Base-by-base conservation (phyloP, 2,797 vertebrate genomes). In the Sciaenops ocellatus region DNA sequence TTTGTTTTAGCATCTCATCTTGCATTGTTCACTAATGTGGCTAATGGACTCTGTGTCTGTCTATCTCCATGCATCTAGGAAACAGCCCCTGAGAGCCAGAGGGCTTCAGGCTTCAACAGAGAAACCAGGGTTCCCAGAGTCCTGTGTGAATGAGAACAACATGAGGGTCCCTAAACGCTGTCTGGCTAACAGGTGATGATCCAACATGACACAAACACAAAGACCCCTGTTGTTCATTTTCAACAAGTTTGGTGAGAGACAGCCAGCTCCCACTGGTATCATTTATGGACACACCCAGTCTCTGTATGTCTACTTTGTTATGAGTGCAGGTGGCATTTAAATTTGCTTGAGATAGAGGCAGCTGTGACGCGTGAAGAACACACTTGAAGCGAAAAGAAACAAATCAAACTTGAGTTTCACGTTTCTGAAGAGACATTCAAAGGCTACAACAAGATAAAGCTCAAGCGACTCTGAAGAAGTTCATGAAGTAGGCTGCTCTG, bases 91-190 rank as follows among this genome's bases (percentile, higher is more conserved):
- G 71, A 87, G 78, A 48, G 71, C 28, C 66, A 44, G 69, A 71
- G 28, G 64, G n/a, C 59, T 48, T 55, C 74, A 6, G 15, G 12
- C 46, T 24, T 26, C 59, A 50, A 42, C 80, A 42, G 68, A 64
- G 63, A 76, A 6, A 60, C 54, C 65, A 41, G 34, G 73, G 15
- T 17, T 73, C 46, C 15, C 24, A 24, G 50, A 60, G 16, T 55
- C 72, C 26, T 15, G 0, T 10, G 69, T 22, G n/a, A 46, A 54
- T 3, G 60, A 76, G n/a, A 70, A 10, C 73, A 85, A 22, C 42
- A 93, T 93, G 92, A 90, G 76, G 66, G 44, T 76, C 22, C 24
- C 15, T 5, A 66, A 77, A 50, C 79, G 70, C 66, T 72, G 63
- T 51, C 2, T 41, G 1, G 6, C 72, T 52, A 66, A 78, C 80